These are phyloP conservation scores for Micromesistius poutassou DNA, from an alignment of 2,797 vertebrate species.

Conservation along the genomic window DNA sequence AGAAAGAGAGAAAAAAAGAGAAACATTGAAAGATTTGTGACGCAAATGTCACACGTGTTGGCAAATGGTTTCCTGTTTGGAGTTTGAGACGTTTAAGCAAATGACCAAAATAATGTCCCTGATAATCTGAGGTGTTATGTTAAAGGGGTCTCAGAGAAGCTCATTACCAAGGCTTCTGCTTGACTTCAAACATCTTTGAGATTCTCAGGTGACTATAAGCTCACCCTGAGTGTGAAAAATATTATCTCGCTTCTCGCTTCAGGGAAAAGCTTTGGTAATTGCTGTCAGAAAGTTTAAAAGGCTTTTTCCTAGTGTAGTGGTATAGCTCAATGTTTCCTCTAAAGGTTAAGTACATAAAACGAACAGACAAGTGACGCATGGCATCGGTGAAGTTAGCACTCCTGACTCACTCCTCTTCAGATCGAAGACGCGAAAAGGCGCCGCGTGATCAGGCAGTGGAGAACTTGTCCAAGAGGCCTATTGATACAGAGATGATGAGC, in stretches of 20 bases:
- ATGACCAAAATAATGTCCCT: too few relatives aligned
- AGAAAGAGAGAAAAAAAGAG: too few relatives aligned
- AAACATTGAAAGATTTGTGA: not conserved
- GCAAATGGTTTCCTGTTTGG: too few relatives aligned
- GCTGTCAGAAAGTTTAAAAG: conserved; percentile 15
- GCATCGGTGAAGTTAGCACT: not conserved
- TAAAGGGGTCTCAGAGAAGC: too few relatives aligned
- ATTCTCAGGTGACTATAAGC: conserved; percentile 5
- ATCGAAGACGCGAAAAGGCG: not conserved
- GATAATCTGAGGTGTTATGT: too few relatives aligned
- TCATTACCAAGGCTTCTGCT: too few relatives aligned
- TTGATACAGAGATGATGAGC: not conserved
- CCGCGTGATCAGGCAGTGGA: not conserved
- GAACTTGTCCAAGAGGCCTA: not conserved
- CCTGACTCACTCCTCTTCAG: not conserved
- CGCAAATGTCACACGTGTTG: too few relatives aligned
- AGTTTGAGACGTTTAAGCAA: too few relatives aligned
- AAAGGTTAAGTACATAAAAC: conserved; percentile 19
- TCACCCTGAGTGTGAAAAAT: conserved; percentile 14
- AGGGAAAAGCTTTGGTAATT: not conserved
- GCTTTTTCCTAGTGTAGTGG: not conserved
- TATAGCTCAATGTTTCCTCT: not conserved
- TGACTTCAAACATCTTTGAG: not conserved
- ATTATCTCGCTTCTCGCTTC: conserved; percentile 9
- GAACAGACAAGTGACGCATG: not conserved